These are phyloP conservation scores for Physocephala rufipes DNA, from an alignment of 2,888 invertebrate genomes.

Conservation along the genomic window DNA sequence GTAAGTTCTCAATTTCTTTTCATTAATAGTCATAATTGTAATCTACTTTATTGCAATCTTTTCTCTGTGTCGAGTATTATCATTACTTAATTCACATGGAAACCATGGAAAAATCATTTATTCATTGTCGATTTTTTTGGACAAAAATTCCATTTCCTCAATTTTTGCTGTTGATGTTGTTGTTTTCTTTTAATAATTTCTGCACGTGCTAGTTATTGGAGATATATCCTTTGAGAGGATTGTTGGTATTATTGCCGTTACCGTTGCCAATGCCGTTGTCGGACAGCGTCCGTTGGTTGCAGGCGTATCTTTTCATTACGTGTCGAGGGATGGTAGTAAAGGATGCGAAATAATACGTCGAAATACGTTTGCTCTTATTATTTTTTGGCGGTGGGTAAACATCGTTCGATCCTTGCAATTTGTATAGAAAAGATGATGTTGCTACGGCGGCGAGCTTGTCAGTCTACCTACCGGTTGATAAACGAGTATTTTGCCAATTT, in stretches of 20 bases:
- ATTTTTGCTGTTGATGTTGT: not conserved
- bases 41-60: not conserved
- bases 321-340: not conserved
- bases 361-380: too few relatives aligned
- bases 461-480: too few relatives aligned
- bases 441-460: not conserved
- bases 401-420: constrained; percentile 21
- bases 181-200: constrained; percentile 6
- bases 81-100: not conserved
- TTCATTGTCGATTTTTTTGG: not conserved
- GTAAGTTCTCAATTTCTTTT: too few relatives aligned
- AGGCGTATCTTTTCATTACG: too few relatives aligned
- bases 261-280: too few relatives aligned
- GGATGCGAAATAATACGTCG: constrained; percentile 1
- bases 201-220: not conserved
- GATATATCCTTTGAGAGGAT: not conserved
- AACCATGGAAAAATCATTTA: not conserved
- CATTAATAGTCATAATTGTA: too few relatives aligned
- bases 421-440: constrained; percentile 8
- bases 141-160: not conserved
- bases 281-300: too few relatives aligned
- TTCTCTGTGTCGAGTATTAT: too few relatives aligned
- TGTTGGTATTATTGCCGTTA: too few relatives aligned
- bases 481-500: too few relatives aligned
- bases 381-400: too few relatives aligned